These are phyloP conservation scores for Ornithoptera alexandrae DNA, from an alignment of 2,888 invertebrate genomes.

Conservation along the genomic window DNA sequence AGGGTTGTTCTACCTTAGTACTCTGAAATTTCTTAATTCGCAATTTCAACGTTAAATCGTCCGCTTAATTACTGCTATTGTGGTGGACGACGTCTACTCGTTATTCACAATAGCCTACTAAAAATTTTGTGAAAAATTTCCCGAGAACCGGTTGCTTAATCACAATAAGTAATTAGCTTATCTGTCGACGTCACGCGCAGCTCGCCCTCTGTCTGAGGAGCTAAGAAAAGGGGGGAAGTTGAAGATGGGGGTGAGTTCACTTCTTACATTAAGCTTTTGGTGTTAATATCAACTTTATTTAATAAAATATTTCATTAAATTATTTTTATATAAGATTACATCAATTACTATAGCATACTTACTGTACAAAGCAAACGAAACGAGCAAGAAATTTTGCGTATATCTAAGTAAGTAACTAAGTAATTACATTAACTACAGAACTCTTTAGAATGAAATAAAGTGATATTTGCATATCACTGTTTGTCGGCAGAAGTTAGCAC, in stretches of 20 bases:
- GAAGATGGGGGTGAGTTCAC: constrained; percentile 44
- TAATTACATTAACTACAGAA: too few relatives aligned
- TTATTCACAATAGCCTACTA: constrained; percentile 64
- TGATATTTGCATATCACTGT: too few relatives aligned
- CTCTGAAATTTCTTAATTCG: constrained; percentile 68
- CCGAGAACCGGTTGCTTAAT: constrained; percentile 61
- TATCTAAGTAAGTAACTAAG: too few relatives aligned
- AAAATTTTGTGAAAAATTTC: constrained; percentile 65
- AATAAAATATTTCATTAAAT: constrained; percentile 56
- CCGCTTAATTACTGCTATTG: constrained; percentile 74
- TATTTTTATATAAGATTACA: neutral
- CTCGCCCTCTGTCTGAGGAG: constrained; percentile 34
- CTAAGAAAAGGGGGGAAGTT: constrained; percentile 36
- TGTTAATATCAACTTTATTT: constrained; percentile 66
- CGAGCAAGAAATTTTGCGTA: too few relatives aligned
- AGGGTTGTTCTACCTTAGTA: constrained; percentile 63
- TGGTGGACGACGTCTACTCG: constrained; percentile 65
- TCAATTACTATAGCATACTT: too few relatives aligned
- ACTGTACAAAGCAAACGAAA: too few relatives aligned
- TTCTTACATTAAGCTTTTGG: constrained; percentile 61
- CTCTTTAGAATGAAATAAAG: too few relatives aligned
- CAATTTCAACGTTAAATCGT: constrained; percentile 78
- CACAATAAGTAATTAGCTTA: constrained; percentile 76
- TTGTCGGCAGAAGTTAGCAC: too few relatives aligned
- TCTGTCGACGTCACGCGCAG: constrained; percentile 67